A percentile compares a stretch with the other conserved stretches of the same genome.
These are phyloP conservation scores for Maconellicoccus hirsutus DNA, from an alignment of 1,140 invertebrate species.

Conservation along the genomic window DNA sequence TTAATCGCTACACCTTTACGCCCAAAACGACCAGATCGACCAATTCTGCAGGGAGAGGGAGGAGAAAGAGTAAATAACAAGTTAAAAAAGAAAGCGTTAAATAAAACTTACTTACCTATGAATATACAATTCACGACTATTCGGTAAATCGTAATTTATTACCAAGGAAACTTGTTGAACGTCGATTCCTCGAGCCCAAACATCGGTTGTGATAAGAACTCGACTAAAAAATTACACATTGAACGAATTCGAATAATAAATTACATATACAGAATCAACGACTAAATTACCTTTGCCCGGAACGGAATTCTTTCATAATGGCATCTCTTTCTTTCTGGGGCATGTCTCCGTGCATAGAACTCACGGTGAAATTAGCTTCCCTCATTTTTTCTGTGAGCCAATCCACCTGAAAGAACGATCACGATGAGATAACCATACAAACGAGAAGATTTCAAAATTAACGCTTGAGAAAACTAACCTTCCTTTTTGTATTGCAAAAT, in stretches of 20 bases:
- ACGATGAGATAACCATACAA: too few species aligned
- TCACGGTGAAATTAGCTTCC: too few species aligned
- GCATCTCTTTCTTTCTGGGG: conserved; percentile 94
- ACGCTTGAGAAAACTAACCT: conserved; percentile 82
- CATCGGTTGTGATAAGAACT: conserved; percentile 96
- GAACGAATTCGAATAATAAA: too few species aligned
- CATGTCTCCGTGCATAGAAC: conserved; percentile 76
- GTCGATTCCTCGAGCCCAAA: conserved; percentile 94
- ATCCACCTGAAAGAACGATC: too few species aligned
- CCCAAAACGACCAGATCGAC: conserved; percentile 97
- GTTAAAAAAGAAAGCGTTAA: neutral
- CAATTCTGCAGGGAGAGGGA: conserved; percentile 80
- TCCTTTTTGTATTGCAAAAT: conserved; percentile 98
- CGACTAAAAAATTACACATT: too few species aligned
- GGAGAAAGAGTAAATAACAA: conserved; percentile 29
- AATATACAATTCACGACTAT: conserved; percentile 97
- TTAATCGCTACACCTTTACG: conserved; percentile 99
- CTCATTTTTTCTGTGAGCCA: too few species aligned
- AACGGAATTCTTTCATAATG: conserved; percentile 97
- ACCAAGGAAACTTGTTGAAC: conserved; percentile 97
- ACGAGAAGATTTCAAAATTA: neutral
- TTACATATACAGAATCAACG: too few species aligned
- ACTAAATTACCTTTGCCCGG: too few species aligned
- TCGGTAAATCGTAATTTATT: conserved; percentile 98
- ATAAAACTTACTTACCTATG: conserved; percentile 58